These are phyloP conservation scores for Bos taurus DNA, from an alignment of 2,113 vertebrate species.

Conservation along the genomic window DNA sequence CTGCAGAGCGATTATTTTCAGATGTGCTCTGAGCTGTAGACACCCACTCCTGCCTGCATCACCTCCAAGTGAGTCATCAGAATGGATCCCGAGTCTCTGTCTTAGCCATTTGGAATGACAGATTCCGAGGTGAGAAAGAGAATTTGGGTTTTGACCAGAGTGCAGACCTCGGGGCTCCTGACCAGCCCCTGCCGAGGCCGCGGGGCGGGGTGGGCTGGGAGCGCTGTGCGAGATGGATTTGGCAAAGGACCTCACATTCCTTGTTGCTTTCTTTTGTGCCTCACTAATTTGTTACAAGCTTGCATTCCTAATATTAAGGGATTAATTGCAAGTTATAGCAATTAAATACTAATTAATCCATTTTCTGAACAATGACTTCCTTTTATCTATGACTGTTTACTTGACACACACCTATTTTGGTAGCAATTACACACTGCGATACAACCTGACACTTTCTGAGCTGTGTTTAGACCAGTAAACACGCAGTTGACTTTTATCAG, in stretches of 20 bases:
- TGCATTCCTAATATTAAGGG: conserved; percentile 40
- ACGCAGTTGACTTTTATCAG: conserved; percentile 56
- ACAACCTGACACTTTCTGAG: conserved; percentile 22
- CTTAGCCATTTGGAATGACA: background rate
- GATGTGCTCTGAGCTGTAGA: background rate
- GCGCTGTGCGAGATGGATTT: background rate
- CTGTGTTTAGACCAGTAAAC: conserved; percentile 54
- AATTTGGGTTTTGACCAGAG: background rate
- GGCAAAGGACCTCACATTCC: background rate
- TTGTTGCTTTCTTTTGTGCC: background rate
- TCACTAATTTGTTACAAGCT: conserved; percentile 54
- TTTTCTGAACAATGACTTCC: conserved; percentile 56
- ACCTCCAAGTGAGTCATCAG: background rate
- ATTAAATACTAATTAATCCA: conserved; percentile 80
- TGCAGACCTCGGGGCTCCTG: rapidly evolving
- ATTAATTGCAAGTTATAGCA: conserved; percentile 72
- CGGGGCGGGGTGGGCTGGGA: rapidly evolving
- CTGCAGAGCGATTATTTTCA: background rate
- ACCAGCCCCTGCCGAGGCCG: rapidly evolving
- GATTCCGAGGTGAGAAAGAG: background rate
- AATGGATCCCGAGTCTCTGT: rapidly evolving
- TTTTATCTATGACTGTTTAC: conserved; percentile 64
- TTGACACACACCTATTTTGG: conserved; percentile 69
- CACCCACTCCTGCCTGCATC: background rate
- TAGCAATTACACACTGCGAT: conserved; percentile 59